phyloP scores from a whole-genome alignment of 2,888 invertebrate species.

The Pediacus dermestoides region DNA sequence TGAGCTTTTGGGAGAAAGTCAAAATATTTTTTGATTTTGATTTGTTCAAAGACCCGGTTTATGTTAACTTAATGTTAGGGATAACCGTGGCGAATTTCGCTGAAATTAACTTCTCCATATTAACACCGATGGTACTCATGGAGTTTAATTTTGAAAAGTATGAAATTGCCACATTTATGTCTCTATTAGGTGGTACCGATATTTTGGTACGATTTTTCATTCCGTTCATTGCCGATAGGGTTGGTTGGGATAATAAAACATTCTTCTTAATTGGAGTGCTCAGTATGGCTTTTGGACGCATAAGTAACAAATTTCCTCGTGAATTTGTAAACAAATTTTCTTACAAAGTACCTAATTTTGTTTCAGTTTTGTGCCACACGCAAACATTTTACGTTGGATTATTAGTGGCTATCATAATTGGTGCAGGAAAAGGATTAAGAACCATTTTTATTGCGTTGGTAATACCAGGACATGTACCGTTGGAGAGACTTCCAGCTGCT shows the following conservation, averaged over 20 bases:
- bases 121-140: constrained; percentile 69
- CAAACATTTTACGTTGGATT: constrained; percentile 57
- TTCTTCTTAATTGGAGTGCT: constrained; percentile 68
- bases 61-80: constrained; percentile 68
- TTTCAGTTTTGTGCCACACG: constrained; percentile 59
- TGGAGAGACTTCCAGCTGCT: constrained; percentile 67
- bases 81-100: constrained; percentile 68
- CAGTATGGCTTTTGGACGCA: constrained; percentile 63
- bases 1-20: constrained; percentile 56
- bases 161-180: constrained; percentile 67
- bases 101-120: constrained; percentile 68
- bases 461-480: constrained; percentile 67
- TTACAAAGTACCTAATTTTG: constrained; percentile 12
- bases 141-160: constrained; percentile 61
- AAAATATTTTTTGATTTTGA: constrained; percentile 67
- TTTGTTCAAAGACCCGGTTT: constrained; percentile 64
- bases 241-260: constrained; percentile 67
- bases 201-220: constrained; percentile 62
- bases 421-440: constrained; percentile 67
- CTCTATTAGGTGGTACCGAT: constrained; percentile 64
- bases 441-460: constrained; percentile 73
- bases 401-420: constrained; percentile 61
- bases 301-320: constrained; percentile 50
- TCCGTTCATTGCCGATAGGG: constrained; percentile 66
- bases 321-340: constrained; percentile 6